Evolutionary conservation across 1,140 invertebrate species (phyloP).

Genomic region (Drosophila ohnishii): DNA sequence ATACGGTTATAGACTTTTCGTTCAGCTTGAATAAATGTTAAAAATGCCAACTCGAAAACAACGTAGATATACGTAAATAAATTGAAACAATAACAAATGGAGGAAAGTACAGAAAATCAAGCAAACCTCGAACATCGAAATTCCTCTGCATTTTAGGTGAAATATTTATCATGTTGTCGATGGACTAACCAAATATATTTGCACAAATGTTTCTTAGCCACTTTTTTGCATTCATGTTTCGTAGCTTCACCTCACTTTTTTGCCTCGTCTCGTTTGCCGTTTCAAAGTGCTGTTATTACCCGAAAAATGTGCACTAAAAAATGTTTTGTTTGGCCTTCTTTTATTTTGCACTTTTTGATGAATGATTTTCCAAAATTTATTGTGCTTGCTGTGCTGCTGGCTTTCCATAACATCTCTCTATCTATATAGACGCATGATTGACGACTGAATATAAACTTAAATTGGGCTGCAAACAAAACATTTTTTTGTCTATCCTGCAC

Average conservation of each 20-base stretch:
- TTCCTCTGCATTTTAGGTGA: conserved; percentile 26
- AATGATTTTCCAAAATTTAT: conserved; percentile 63
- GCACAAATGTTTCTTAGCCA: conserved; percentile 67
- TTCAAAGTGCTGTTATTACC: conserved; percentile 67
- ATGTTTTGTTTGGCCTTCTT: conserved; percentile 73
- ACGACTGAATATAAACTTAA: conserved; percentile 28
- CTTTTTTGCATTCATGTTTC: conserved; percentile 45
- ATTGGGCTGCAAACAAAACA: conserved; percentile 48
- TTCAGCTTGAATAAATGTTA: conserved; percentile 72
- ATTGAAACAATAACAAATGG: conserved; percentile 27
- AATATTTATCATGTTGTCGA: conserved; percentile 44
- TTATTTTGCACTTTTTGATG: conserved; percentile 41
- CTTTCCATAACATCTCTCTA: conserved; percentile 32
- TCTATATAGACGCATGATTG: conserved; percentile 62
- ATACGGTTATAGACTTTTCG: conserved; percentile 37
- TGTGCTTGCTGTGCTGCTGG: conserved; percentile 73
- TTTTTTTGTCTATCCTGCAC: conserved; percentile 34
- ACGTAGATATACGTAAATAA: conserved; percentile 40
- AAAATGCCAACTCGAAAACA: conserved; percentile 49
- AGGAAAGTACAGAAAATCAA: conserved; percentile 8
- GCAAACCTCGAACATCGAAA: conserved; percentile 10
- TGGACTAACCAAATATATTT: conserved; percentile 71
- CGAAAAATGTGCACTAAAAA: conserved; percentile 72
- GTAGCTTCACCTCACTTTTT: conserved; percentile 17
- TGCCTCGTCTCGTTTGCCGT: conserved; percentile 60